phyloP scores from a whole-genome alignment of 2,888 invertebrate species.

The Calameuta filiformis region DNA sequence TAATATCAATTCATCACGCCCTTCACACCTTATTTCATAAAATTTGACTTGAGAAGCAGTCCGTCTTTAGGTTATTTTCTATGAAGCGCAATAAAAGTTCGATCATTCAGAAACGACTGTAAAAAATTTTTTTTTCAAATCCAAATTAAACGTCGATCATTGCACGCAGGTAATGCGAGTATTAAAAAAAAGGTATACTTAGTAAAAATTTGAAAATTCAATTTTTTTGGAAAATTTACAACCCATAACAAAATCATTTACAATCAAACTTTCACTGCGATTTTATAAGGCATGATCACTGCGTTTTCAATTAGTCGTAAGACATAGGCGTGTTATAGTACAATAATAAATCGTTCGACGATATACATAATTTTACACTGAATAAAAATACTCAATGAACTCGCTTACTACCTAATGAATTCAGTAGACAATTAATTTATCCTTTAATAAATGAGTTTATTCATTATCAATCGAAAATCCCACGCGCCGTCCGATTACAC shows the following conservation, averaged over 20 bases:
- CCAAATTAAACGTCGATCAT: background rate
- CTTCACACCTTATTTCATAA: background rate
- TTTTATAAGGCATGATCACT: slow-evolving; percentile 4
- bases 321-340: slow-evolving; percentile 2
- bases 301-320: background rate
- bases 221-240: background rate
- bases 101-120: background rate
- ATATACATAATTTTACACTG: slow-evolving; percentile 5
- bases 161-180: background rate
- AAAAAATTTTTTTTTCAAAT: too few species aligned
- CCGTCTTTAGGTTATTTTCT: background rate
- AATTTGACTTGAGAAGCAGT: slow-evolving; percentile 10
- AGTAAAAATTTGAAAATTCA: background rate
- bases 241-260: background rate
- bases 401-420: slow-evolving; percentile 1
- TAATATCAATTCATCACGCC: background rate
- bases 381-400: slow-evolving; percentile 8
- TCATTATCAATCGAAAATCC: background rate
- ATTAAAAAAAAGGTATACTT: too few species aligned
- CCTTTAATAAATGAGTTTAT: background rate
- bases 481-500: background rate
- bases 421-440: slow-evolving; percentile 5
- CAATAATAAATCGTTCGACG: slow-evolving; percentile 4
- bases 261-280: background rate
- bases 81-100: background rate